Conservation (phyloP, 2,797 vertebrate genomes). For the Tauraco hartlaubi region DNA sequence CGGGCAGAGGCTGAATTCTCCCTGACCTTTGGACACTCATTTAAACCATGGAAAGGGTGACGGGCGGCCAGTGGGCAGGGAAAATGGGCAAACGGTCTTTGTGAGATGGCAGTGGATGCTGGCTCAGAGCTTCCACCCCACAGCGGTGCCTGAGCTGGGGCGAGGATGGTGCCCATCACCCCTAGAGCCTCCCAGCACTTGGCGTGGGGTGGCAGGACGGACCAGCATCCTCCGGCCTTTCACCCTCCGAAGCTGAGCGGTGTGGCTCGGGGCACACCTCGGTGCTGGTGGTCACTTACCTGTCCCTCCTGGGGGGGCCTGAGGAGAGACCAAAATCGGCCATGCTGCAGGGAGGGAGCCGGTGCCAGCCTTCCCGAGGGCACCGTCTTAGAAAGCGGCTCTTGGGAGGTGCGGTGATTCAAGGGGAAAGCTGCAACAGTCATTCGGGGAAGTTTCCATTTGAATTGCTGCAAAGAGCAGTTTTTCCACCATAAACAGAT, state of each 20-base stretch:
- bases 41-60: not conserved
- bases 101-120: rapidly evolving
- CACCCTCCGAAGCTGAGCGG: not conserved
- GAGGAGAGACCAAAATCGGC: rapidly evolving
- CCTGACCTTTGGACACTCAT: not conserved
- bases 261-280: rapidly evolving
- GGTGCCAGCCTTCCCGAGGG: not conserved
- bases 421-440: conserved; percentile 64
- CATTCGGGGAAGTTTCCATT: conserved; percentile 72
- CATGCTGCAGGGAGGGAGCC: not conserved
- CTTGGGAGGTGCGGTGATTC: conserved; percentile 28
- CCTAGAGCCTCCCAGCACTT: not conserved
- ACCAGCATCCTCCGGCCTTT: not conserved
- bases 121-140: rapidly evolving
- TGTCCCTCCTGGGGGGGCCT: rapidly evolving
- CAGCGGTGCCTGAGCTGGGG: rapidly evolving
- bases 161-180: rapidly evolving
- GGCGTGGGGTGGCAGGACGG: rapidly evolving
- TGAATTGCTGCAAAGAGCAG: conserved; percentile 57
- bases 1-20: not conserved
- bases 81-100: not conserved
- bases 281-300: rapidly evolving
- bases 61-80: not conserved
- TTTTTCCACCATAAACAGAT: conserved; percentile 72
- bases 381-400: conserved; percentile 28